Evolutionary conservation across 2,113 vertebrate genomes (phyloP), one percentile per base, ranked within the genome.

Genomic region (Chloropsis cyanopogon): DNA sequence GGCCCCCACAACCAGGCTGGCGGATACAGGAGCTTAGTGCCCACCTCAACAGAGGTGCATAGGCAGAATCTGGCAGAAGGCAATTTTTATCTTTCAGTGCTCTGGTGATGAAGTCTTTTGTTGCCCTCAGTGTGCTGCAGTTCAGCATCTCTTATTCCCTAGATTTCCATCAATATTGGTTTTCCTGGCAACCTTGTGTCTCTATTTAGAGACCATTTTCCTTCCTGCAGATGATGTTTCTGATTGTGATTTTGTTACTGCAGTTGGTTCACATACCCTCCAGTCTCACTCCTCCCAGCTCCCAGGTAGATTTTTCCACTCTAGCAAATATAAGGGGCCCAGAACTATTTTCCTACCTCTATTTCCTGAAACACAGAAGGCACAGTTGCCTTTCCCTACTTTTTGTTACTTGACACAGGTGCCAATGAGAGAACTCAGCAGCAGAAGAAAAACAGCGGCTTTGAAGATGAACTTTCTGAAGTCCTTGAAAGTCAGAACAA

Each of bases 401-500:
- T 53, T 72, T 83, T 87, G 33, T 65, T 72, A 29, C 68, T 73
- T 84, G 33, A 47, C 6, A 21, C 86, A 99, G 99, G 99, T 81
- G 98, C 97, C 95, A 98, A 70, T 75, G 98, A 98, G 85, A 97
- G 98, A 95, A 94, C 96, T 9, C 95, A 93, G 50, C 98, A 97
- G 90, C 97, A 97, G 91, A 98, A 98, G 96, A 97, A 97, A 86
- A 97, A 89, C 47, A 93, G 96, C 6, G 88, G 96, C 12, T 97
- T 94, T 1, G 90, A 97, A 68, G 97, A 98, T 41, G 97, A 98
- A 31, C 96, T 97, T 88, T 98, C 97, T 0, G 97, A 97, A 71
- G 96, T 96, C 81, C 97, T 98, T 73, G 97, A 96, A 97, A 94
- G 85, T 90, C 97, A 97, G 82, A 92, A 82, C 0, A 37, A 93